Evolutionary conservation across 2,888 invertebrate species (phyloP), one percentile per base, ranked within the genome.

Genomic region (Tetheella fluctuosa): DNA sequence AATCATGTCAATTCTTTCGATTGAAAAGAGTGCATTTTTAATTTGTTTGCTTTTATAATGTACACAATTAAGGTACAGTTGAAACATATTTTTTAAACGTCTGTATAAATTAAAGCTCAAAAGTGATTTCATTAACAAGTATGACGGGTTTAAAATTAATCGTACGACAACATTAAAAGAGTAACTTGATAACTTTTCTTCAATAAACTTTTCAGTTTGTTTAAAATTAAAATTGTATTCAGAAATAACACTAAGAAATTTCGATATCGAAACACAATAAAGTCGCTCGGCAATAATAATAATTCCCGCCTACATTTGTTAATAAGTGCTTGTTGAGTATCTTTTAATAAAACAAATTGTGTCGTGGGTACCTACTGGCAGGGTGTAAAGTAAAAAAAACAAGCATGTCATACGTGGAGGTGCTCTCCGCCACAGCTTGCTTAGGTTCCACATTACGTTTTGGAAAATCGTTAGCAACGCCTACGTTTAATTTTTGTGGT

Each of bases 311-410:
- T 84, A 89, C 87, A 82, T 85, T 86, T 82, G 10, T 89, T 87
- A 89, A 88, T 90, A 90, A 91, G 90, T 86, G 88, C 77, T 81
- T 75, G 83, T 84, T 84, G 85, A 89, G 90, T 86, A 86, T 85
- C 84, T 48, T 87, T 91, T 89, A 88, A 90, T 89, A 89, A 90
- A 90, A 90, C 83, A 89, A 88, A 89, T 89, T 86, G 88, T 88
- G 73, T 77, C 79, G 74, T 74, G 69, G 48, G 48, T 48, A 48
- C 76, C 75, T 74, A 71, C 77, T 70, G 73, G 71, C 76, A 74
- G 78, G 74, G 73, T 71, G 76, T 73, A 77, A 80, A 85, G 81
- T 81, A 85, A 89, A 84, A 84, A 83, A 78, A 80, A 78, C 74
- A 74, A 69, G 76, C 77, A 70, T 79, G 77, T 73, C 65, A 77